A percentile compares a stretch with the other conserved stretches of the same genome.
These are phyloP conservation scores for Pelecanoides urinatrix DNA, from an alignment of 2,113 vertebrate genomes.

Conservation along the genomic window DNA sequence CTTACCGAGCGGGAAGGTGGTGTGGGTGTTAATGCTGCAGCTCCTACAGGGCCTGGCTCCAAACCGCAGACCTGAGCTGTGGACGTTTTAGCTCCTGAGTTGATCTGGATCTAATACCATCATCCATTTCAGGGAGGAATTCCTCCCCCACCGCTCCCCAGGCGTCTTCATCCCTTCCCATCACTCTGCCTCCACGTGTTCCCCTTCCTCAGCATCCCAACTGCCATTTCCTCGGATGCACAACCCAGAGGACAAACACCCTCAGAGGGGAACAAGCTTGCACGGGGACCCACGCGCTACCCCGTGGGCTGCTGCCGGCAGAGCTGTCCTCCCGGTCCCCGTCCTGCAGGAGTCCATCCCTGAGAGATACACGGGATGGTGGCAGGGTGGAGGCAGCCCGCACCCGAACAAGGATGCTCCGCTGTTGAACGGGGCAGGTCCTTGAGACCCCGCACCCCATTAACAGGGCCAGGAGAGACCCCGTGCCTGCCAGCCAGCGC, in stretches of 20 bases:
- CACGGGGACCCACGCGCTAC: fast-evolving
- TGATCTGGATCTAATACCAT: conserved; percentile 35
- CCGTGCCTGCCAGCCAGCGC: fast-evolving
- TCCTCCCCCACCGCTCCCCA: background rate
- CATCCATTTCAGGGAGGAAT: background rate
- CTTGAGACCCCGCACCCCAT: background rate
- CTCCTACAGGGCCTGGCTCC: conserved; percentile 2
- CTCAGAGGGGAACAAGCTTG: background rate
- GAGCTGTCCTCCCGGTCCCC: background rate
- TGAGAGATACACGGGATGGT: fast-evolving
- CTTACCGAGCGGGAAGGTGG: background rate
- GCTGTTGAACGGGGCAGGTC: background rate
- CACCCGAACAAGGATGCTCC: fast-evolving
- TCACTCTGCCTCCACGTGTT: background rate
- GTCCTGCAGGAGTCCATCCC: background rate
- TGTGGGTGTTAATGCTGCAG: conserved; percentile 25
- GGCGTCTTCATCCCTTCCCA: background rate
- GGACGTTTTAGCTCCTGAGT: conserved; percentile 3
- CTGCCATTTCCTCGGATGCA: background rate
- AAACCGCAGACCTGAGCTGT: conserved; percentile 22
- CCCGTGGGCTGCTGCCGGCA: background rate
- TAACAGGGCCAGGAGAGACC: fast-evolving
- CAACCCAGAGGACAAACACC: background rate
- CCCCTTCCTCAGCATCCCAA: background rate
- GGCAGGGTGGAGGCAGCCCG: background rate